phyloP scores from a whole-genome alignment of 2,888 invertebrate genomes.

The Trachelus troglodyta region DNA sequence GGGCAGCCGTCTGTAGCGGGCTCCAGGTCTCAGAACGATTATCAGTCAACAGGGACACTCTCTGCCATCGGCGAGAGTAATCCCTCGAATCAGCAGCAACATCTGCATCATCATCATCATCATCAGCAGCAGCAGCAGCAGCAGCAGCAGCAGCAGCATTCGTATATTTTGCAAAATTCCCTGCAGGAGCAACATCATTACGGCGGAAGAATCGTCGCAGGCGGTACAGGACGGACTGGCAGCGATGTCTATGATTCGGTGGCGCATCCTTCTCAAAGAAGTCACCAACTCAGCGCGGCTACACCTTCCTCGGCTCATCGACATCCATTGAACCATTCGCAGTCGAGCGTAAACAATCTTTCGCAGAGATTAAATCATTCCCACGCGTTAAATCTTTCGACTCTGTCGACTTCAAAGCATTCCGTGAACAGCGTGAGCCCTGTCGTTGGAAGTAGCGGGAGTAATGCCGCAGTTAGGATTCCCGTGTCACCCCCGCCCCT shows the following conservation, averaged over 20 bases:
- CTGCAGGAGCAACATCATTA: constrained; percentile 20
- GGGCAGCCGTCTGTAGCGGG: constrained; percentile 69
- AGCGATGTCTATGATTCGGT: constrained; percentile 61
- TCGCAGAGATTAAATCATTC: constrained; percentile 60
- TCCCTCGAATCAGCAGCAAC: constrained; percentile 55
- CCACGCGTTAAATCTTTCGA: constrained; percentile 58
- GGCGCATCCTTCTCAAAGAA: constrained; percentile 31
- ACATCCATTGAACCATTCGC: constrained; percentile 61
- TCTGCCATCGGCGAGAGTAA: constrained; percentile 31
- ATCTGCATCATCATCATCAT: constrained; percentile 34
- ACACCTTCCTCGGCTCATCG: constrained; percentile 56
- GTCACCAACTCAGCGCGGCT: constrained; percentile 39
- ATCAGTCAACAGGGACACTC: constrained; percentile 69
- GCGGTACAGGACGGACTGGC: constrained; percentile 17
- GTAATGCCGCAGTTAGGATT: constrained; percentile 23
- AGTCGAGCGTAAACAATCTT: constrained; percentile 64
- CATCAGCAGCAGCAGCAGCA: constrained; percentile 29
- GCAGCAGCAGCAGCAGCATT: constrained; percentile 1
- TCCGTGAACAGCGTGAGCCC: constrained; percentile 64
- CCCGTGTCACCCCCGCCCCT: constrained; percentile 33
- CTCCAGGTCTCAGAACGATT: constrained; percentile 62
- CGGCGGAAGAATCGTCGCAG: background rate
- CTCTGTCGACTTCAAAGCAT: constrained; percentile 61
- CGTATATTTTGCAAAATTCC: constrained; percentile 15
- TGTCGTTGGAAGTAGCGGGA: constrained; percentile 50